Base-by-base conservation (phyloP, 2,797 vertebrate species). In the Mallotus villosus region DNA sequence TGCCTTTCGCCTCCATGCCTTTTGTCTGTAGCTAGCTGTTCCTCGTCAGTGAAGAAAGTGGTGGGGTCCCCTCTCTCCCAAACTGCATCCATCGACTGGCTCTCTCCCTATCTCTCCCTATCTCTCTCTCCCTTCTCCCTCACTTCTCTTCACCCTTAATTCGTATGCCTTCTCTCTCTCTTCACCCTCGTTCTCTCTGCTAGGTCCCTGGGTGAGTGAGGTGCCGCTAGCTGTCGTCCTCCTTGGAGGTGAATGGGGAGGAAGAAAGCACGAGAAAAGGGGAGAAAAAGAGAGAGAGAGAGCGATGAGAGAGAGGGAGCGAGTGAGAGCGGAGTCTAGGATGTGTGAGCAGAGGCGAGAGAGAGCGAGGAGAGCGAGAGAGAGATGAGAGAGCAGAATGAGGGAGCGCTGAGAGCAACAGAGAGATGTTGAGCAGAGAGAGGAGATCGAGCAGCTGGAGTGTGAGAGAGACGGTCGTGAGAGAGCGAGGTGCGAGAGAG, bases 1-100 rank as follows among this genome's bases (percentile, higher is more conserved):
- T 91, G 84, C 88, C 86, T 85, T 93, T 93, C 5, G 90, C 86
- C 84, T 94, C 93, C 92, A 93, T 94, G 41, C 41, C 41, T 46
- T 46, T 14, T 14, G 81, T 87, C 84, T 85, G 90, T 74, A 73
- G 74, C 76, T 65, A 74, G 81, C 77, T 62, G 72, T 61, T 78
- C 72, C 82, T 87, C 71, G 84, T 88, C 79, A 69, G 78, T 89
- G 87, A 86, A 90, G 87, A 92, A 85, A 79, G 70, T 83, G 86
- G 19, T 46, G 41, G 22, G 41, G 64, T 88, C 86, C 84, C 89
- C 78, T 81, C 81, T 85, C 86, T 90, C 92, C 92, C 84, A 79
- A 88, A 84, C 88, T 85, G 83, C 91, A 90, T 93, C 92, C 92
- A 92, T 93, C 90, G 88, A 93, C 88, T 77, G 66, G 6, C 32